phyloP scores from a whole-genome alignment of 1,140 invertebrate genomes.

The Zophobas morio region DNA sequence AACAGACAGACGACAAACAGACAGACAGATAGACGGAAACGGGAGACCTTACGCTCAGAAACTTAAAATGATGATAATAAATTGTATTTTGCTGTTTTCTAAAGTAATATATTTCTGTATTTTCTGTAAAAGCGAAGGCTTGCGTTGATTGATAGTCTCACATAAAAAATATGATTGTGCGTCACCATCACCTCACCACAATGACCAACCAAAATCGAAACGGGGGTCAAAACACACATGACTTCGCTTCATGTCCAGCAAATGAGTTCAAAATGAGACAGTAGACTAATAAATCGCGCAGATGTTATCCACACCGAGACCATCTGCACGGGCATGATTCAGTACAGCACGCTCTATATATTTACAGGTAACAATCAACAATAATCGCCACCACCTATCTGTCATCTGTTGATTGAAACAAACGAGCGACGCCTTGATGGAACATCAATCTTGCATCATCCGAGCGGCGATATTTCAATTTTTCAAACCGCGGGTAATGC shows the following conservation, averaged over 20 bases:
- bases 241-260: constrained; percentile 29
- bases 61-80: no score
- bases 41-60: no score
- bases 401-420: constrained; percentile 49
- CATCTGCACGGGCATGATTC: constrained; percentile 53
- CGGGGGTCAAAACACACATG: constrained; percentile 13
- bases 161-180: no score
- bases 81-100: no score
- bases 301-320: constrained; percentile 48
- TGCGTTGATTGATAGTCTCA: no score
- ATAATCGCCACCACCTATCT: constrained; percentile 33
- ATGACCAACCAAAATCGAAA: neutral
- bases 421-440: constrained; percentile 38
- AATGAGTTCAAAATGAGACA: constrained; percentile 47
- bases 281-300: constrained; percentile 53
- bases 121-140: no score
- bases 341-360: constrained; percentile 18
- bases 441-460: constrained; percentile 40
- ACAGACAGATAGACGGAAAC: no score
- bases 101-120: no score
- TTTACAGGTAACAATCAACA: constrained; percentile 49
- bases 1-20: no score
- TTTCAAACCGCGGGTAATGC: constrained; percentile 17
- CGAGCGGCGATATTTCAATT: constrained; percentile 29
- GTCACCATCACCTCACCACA: no score